Percentiles rank a stretch among this genome's conserved stretches.
Evolutionary conservation across 2,888 invertebrate genomes (phyloP).

Genomic region (Nomada ruficornis): DNA sequence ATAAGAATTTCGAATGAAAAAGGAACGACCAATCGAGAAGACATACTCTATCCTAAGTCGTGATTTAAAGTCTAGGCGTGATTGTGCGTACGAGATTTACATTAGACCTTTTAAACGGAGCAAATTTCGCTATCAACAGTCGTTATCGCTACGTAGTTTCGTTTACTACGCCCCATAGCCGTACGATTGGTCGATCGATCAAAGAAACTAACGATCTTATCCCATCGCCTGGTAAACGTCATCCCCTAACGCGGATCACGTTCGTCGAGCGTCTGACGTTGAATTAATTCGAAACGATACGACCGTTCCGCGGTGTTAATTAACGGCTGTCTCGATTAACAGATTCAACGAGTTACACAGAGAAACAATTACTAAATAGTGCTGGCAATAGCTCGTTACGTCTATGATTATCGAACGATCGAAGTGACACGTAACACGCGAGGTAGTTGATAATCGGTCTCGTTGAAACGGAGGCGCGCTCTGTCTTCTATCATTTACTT

Average conservation of each 20-base stretch:
- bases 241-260: not conserved
- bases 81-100: constrained; percentile 40
- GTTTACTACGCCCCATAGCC: constrained; percentile 15
- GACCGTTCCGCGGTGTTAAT: not conserved
- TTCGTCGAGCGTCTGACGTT: not conserved
- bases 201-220: not conserved
- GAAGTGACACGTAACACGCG: not conserved
- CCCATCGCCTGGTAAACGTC: not conserved
- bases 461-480: not conserved
- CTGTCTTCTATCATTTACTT: not conserved
- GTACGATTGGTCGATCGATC: constrained; percentile 12
- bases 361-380: constrained; percentile 18
- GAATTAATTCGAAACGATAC: not conserved
- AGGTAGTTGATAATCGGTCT: constrained; percentile 20
- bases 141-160: constrained; percentile 44
- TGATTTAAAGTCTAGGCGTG: constrained; percentile 22
- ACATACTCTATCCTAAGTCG: not conserved
- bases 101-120: constrained; percentile 54
- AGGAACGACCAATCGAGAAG: not conserved
- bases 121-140: constrained; percentile 37
- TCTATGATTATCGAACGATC: constrained; percentile 22
- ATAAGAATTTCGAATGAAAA: not conserved
- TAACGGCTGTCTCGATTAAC: constrained; percentile 17
- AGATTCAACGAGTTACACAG: constrained; percentile 15
- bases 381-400: constrained; percentile 14